Evolutionary conservation across 1,140 invertebrate species (phyloP), one percentile per base, ranked within the genome.

Genomic region (Cyphomyrmex costatus): DNA sequence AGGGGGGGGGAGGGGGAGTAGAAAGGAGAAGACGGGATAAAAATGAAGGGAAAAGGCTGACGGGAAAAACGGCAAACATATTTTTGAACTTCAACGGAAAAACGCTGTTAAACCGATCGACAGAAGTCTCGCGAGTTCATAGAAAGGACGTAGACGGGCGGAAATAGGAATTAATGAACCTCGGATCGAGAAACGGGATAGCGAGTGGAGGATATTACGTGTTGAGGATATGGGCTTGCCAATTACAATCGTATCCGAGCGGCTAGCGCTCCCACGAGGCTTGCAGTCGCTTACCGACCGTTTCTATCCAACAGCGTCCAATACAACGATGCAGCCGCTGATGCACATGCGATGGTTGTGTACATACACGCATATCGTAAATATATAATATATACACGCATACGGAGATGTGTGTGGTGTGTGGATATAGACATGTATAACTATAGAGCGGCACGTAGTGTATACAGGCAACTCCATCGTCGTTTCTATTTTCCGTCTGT

Each of bases 171-270:
- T 90, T 90, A 90, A 89, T 87, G 89, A 90, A 90, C 73, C 53
- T 65, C 88, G 74, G 74, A 76, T 70, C 77, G 71, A 56, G 89
- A 68, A 76, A 88, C 71, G 86, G 51, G 73, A 90, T 90, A 88
- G 86, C 66, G 42, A 86, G 58, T 60, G 66, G 66, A 86, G 76
- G 89, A 90, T 90, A 90, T 90, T 90, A 90, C 89, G 88, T 71
- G 89, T 77, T 80, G 83, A 92, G 91, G 90, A 90, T 91, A 91
- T 86, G 80, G 88, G 76, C 89, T 91, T 89, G 83, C 90, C 90
- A 92, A 92, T 92, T 92, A 92, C 88, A 91, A 90, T 91, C 86
- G 88, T 89, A 92, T 79, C 86, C 82, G 78, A 89, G 78, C 83
- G 71, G 90, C 84, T 87, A 89, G 87, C 83, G 73, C 60, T 82